phyloP scores from a whole-genome alignment of 2,797 vertebrate genomes.

The Naso thynnoides region DNA sequence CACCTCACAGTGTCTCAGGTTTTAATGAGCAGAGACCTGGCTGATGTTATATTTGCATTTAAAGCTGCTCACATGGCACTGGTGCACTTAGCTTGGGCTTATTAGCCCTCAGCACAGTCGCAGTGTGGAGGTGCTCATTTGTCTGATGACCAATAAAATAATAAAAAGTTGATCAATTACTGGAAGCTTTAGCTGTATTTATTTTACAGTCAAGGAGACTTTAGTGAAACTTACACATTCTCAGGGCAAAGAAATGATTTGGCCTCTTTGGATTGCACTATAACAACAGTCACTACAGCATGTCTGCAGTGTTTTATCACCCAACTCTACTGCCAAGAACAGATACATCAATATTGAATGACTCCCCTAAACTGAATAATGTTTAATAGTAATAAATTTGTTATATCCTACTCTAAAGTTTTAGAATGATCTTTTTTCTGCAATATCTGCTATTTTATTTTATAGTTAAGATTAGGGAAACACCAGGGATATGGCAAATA shows the following conservation, averaged over 20 bases:
- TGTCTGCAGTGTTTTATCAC: conserved; percentile 4
- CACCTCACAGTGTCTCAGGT: conserved; percentile 30
- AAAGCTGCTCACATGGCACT: conserved; percentile 18
- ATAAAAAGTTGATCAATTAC: conserved; percentile 18
- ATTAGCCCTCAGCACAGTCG: conserved; percentile 28
- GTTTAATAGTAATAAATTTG: background rate
- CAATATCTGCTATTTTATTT: background rate
- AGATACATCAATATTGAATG: background rate
- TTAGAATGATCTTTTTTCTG: background rate
- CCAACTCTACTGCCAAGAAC: background rate
- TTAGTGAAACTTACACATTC: background rate
- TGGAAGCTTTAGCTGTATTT: conserved; percentile 7
- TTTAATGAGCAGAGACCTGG: conserved; percentile 59
- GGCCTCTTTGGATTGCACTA: background rate
- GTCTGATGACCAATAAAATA: conserved; percentile 19
- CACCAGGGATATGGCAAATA: background rate
- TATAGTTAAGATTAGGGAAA: background rate
- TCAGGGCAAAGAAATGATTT: conserved; percentile 9
- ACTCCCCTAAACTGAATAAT: background rate
- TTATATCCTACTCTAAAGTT: background rate
- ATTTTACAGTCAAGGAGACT: conserved; percentile 1
- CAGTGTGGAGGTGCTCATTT: conserved; percentile 12
- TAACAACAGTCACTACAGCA: conserved; percentile 26
- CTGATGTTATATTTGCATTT: conserved; percentile 49
- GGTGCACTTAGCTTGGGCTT: conserved; percentile 13